phyloP scores from a whole-genome alignment of 2,113 vertebrate genomes.

The Dinomys branickii region DNA sequence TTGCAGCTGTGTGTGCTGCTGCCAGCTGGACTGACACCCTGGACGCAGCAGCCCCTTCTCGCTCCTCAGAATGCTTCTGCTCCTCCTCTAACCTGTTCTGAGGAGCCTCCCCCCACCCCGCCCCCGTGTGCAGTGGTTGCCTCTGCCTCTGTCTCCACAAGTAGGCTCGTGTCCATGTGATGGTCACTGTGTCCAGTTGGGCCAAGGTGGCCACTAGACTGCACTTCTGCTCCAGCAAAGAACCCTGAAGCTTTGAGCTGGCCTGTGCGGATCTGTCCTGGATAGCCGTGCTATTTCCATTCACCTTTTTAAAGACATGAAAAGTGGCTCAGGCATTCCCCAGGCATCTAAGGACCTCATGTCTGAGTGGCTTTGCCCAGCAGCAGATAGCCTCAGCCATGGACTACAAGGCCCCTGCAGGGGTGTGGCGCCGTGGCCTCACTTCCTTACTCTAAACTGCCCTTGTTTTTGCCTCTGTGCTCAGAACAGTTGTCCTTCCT shows the following conservation, averaged over 20 bases:
- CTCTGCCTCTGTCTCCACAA: neutral
- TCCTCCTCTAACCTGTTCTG: neutral
- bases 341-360: neutral
- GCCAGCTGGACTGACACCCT: neutral
- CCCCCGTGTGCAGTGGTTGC: neutral
- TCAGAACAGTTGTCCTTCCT: neutral
- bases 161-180: neutral
- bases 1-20: neutral
- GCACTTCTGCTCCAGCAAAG: neutral
- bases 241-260: neutral
- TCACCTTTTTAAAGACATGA: conserved; percentile 40
- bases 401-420: neutral
- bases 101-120: neutral
- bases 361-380: neutral
- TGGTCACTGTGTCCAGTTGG: neutral
- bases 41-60: neutral
- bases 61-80: neutral
- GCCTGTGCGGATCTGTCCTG: conserved; percentile 15
- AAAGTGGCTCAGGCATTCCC: conserved; percentile 32
- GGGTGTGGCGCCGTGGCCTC: neutral
- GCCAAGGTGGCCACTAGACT: neutral
- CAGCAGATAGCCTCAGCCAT: neutral
- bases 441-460: neutral
- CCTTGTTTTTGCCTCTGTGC: conserved; percentile 22
- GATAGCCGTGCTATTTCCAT: conserved; percentile 48